A percentile compares a stretch with the other conserved stretches of the same genome.
These are phyloP conservation scores for Corythornis vintsioides DNA, from an alignment of 2,113 vertebrate species.

Conservation along the genomic window DNA sequence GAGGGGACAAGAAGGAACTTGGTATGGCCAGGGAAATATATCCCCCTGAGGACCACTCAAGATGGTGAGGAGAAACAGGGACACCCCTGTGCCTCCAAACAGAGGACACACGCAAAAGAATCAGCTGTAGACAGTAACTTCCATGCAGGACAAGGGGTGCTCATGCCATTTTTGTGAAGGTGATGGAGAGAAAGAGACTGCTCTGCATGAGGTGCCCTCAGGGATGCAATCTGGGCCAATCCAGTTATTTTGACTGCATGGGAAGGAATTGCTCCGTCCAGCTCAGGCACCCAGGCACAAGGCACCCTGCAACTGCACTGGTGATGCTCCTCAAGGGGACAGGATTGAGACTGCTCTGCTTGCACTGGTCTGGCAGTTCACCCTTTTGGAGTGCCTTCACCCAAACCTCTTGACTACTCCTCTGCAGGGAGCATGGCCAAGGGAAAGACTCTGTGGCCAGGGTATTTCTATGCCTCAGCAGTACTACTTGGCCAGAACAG, in stretches of 20 bases:
- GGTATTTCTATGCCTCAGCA: slow-evolving; percentile 37
- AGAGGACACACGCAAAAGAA: neutral
- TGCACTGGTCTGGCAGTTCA: neutral
- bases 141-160: neutral
- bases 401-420: neutral
- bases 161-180: neutral
- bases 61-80: neutral
- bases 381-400: neutral
- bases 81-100: neutral
- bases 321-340: neutral
- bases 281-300: neutral
- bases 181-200: neutral
- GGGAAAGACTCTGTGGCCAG: slow-evolving; percentile 4
- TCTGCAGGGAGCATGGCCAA: slow-evolving; percentile 11
- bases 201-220: neutral
- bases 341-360: accelerated
- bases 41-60: neutral
- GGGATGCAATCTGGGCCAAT: neutral
- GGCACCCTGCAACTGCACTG: neutral
- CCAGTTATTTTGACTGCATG: neutral
- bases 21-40: neutral
- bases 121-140: neutral
- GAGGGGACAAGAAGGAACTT: neutral
- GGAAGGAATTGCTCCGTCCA: neutral
- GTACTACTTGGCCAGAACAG: slow-evolving; percentile 33